These are phyloP conservation scores for Spermophilus dauricus DNA, from an alignment of 2,113 vertebrate species.

Conservation along the genomic window DNA sequence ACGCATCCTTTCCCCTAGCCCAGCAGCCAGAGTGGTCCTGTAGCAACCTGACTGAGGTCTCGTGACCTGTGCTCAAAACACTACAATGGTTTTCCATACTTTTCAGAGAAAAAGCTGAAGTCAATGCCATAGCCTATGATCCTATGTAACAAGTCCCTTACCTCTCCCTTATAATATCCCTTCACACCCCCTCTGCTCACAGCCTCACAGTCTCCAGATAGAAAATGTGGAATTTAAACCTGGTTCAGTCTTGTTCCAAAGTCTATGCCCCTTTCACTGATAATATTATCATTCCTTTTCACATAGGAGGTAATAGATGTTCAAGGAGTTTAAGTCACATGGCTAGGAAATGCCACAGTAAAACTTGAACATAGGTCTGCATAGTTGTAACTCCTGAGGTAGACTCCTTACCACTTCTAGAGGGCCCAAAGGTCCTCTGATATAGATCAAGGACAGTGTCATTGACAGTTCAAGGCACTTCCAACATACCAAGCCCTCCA, in stretches of 20 bases:
- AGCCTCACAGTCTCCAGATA: neutral
- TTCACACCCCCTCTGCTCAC: neutral
- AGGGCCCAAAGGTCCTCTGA: neutral
- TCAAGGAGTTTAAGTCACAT: neutral
- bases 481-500: too few species aligned
- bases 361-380: neutral
- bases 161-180: neutral
- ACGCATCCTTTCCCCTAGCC: neutral
- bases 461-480: neutral
- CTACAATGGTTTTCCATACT: neutral
- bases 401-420: neutral
- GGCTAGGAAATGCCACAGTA: neutral
- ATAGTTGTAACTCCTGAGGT: neutral
- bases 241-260: neutral
- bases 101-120: neutral
- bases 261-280: neutral
- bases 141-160: neutral
- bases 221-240: neutral
- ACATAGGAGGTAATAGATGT: neutral
- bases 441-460: too few species aligned
- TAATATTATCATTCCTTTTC: neutral
- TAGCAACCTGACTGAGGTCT: too few species aligned
- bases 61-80: neutral
- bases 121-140: too few species aligned
- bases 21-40: neutral